Evolutionary conservation across 2,888 invertebrate species (phyloP).

Genomic region (Epistrophella euchroma): DNA sequence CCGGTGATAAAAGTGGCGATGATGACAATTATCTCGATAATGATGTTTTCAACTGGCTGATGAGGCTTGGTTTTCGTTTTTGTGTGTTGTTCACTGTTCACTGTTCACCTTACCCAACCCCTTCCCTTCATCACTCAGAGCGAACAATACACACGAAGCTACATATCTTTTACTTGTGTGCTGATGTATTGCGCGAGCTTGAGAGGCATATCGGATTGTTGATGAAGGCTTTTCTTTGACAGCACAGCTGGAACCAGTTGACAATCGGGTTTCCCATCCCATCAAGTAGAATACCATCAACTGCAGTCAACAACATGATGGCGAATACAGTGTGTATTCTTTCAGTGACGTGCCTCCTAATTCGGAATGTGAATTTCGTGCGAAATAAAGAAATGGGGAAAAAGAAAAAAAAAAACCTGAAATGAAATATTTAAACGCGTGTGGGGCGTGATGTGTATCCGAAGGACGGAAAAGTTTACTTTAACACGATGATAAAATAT

Average conservation of each 20-base stretch:
- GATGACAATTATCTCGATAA: slow-evolving; percentile 56
- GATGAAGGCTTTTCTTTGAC: slow-evolving; percentile 38
- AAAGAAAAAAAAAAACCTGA: background rate
- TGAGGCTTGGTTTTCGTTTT: background rate
- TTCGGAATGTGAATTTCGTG: slow-evolving; percentile 55
- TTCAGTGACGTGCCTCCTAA: slow-evolving; percentile 56
- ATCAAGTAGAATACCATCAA: slow-evolving; percentile 33
- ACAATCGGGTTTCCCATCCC: slow-evolving; percentile 58
- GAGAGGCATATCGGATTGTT: slow-evolving; percentile 42
- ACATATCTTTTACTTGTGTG: slow-evolving; percentile 61
- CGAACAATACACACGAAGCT: background rate
- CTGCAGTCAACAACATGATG: slow-evolving; percentile 28
- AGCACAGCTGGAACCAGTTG: slow-evolving; percentile 62
- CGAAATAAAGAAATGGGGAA: background rate
- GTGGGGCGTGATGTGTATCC: slow-evolving; percentile 37
- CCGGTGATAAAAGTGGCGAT: slow-evolving; percentile 42
- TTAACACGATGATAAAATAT: background rate
- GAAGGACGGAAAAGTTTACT: slow-evolving; percentile 31
- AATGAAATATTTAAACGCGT: slow-evolving; percentile 47
- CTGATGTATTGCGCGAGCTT: slow-evolving; percentile 8
- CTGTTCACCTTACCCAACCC: no score
- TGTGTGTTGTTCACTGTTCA: no score
- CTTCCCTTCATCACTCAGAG: background rate
- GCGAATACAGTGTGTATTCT: background rate
- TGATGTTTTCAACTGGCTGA: slow-evolving; percentile 38